Evolutionary conservation across 2,797 vertebrate genomes (phyloP).

Genomic region (Notamacropus eugenii): DNA sequence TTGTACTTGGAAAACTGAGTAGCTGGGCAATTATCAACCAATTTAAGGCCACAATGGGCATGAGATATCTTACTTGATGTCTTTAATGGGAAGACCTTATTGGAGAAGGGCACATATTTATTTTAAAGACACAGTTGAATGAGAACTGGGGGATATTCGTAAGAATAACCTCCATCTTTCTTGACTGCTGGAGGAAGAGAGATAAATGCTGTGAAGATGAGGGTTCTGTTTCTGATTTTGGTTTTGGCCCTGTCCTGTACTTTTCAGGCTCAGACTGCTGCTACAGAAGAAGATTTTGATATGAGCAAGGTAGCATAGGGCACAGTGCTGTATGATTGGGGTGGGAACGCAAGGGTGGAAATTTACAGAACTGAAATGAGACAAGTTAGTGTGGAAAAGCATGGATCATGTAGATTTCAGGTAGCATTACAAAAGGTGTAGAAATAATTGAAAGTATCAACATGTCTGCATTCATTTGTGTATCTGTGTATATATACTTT

Average conservation of each 20-base stretch:
- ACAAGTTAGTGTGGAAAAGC: not conserved
- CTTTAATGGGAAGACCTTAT: not conserved
- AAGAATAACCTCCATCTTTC: not conserved
- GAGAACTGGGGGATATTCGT: not conserved
- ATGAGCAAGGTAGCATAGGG: not conserved
- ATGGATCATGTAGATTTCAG: not conserved
- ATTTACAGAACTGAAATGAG: not conserved
- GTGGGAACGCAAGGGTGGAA: not conserved
- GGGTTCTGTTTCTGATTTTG: not conserved
- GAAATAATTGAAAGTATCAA: not conserved
- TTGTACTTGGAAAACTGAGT: not conserved
- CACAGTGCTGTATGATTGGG: not conserved
- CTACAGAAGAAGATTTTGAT: not conserved
- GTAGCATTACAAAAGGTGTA: not conserved
- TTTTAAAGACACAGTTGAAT: not conserved
- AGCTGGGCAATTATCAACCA: not conserved
- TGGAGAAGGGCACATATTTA: not conserved
- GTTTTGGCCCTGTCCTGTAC: not conserved
- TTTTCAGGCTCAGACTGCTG: not conserved
- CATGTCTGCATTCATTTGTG: not conserved
- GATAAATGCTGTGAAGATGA: not conserved
- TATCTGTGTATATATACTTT: not conserved
- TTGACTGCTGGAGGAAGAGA: not conserved
- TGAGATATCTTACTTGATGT: not conserved
- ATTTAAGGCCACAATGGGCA: not conserved